These are phyloP conservation scores for Coptotermes formosanus DNA, from an alignment of 1,140 invertebrate genomes.

Conservation along the genomic window DNA sequence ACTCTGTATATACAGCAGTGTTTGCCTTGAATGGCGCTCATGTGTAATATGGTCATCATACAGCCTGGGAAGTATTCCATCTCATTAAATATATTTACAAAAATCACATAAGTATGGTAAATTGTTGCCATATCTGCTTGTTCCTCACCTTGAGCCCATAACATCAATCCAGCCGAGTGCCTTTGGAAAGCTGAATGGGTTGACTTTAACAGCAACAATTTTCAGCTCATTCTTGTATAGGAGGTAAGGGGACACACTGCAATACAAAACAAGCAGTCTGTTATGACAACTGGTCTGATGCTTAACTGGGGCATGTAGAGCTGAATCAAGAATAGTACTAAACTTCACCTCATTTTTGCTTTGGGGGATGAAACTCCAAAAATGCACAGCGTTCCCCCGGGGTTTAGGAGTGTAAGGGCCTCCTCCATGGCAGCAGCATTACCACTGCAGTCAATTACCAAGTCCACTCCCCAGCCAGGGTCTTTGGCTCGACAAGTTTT, in stretches of 20 bases:
- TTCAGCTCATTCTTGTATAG: conserved; percentile 64
- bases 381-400: conserved; percentile 55
- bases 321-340: not conserved
- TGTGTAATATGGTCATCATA: no score
- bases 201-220: conserved; percentile 63
- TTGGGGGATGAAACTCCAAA: conserved; percentile 57
- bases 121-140: no score
- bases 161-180: conserved; percentile 59
- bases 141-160: conserved; percentile 56
- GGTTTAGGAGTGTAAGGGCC: conserved; percentile 48
- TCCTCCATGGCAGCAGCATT: conserved; percentile 56
- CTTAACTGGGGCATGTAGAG: not conserved
- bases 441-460: conserved; percentile 68
- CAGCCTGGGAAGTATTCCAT: no score
- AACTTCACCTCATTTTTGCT: conserved; percentile 44
- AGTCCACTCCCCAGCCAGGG: conserved; percentile 50
- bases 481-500: conserved; percentile 45
- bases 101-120: no score
- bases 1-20: no score
- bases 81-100: no score
- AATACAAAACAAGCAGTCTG: conserved; percentile 17
- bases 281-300: not conserved
- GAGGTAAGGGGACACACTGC: conserved; percentile 57
- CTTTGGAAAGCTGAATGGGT: conserved; percentile 64
- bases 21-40: no score